phyloP scores from a whole-genome alignment of 2,888 invertebrate genomes.

The Lucinisca nassula region DNA sequence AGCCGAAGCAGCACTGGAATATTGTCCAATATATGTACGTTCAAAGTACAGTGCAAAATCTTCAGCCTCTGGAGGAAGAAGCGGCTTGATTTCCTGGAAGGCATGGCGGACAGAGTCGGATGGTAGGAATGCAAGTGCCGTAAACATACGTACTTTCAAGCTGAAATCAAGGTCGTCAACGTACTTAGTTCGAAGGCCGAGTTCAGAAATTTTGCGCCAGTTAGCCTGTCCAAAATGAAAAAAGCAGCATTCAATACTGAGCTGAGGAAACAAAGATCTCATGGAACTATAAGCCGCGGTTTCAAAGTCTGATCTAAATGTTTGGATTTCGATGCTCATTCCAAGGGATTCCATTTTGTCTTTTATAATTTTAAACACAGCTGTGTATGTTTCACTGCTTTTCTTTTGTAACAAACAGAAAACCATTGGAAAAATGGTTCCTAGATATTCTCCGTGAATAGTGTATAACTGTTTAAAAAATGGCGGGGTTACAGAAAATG shows the following conservation, averaged over 20 bases:
- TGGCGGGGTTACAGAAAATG: background rate
- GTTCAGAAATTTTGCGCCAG: background rate
- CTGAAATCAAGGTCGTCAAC: slow-evolving; percentile 13
- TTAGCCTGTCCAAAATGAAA: too few relatives aligned
- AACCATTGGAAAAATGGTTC: slow-evolving; percentile 8
- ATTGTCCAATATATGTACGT: slow-evolving; percentile 2
- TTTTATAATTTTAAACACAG: background rate
- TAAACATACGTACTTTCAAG: slow-evolving; percentile 6
- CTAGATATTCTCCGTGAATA: background rate
- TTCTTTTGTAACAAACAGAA: background rate
- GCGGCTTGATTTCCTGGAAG: slow-evolving; percentile 2
- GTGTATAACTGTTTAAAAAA: background rate
- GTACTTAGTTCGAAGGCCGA: background rate
- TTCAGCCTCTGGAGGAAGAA: background rate
- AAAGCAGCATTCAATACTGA: background rate
- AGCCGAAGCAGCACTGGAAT: background rate
- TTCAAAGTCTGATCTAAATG: too few relatives aligned
- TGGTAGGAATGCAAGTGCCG: background rate
- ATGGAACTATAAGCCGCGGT: background rate
- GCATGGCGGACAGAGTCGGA: background rate
- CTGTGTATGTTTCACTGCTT: background rate
- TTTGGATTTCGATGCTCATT: background rate
- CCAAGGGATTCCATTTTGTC: background rate
- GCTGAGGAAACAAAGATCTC: background rate
- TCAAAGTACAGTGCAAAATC: slow-evolving; percentile 1